Evolutionary conservation across 2,113 vertebrate genomes (phyloP), one percentile per base, ranked within the genome.

Genomic region (Gnathonemus echidnorhynchus): DNA sequence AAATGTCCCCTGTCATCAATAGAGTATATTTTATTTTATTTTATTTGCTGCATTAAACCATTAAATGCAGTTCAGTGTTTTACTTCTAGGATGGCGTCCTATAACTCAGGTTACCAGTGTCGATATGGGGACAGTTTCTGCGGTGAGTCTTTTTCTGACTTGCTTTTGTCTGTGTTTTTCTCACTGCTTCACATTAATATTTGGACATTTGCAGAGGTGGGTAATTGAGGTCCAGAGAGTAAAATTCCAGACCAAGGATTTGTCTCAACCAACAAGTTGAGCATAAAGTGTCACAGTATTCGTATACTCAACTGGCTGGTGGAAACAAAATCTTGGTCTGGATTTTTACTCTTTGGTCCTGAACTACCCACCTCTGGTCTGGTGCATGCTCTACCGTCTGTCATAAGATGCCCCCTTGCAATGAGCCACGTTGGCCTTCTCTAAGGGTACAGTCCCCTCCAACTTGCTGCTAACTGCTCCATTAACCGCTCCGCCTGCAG

Each of bases 41-140:
- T 74, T 35, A 74, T 74, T 74, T 80, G 15, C 74, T 42, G 35
- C 74, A 39, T 42, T 42, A 42, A 15, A 80, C 31, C 74, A 80
- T 80, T 80, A 80, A 80, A 35, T 80, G 31, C 74, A 80, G 35
- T 42, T 49, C 86, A 85, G 56, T 21, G 15, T 49, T 10, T 85
- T 39, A 3, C 45, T 56, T 83, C 21, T 91, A 96, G 94, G 90
- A 96, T 96, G 96, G 94, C 95, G 87, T 92, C 94, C 74, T 91
- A 94, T 56, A 58, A 88, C 0, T 39, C 92, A 49, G 93, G 93
- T 87, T 91, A 3, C 58, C 85, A 0, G 39, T 96, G 96, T 88
- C 1, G 90, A 0, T 52, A 85, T 0, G 94, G 93, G 87, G 95
- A 96, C 35, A 95, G 91, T 0, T 11, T 95, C 74, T 96, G 96